phyloP scores from a whole-genome alignment of 2,797 vertebrate species.

The Phoeniculus purpureus region DNA sequence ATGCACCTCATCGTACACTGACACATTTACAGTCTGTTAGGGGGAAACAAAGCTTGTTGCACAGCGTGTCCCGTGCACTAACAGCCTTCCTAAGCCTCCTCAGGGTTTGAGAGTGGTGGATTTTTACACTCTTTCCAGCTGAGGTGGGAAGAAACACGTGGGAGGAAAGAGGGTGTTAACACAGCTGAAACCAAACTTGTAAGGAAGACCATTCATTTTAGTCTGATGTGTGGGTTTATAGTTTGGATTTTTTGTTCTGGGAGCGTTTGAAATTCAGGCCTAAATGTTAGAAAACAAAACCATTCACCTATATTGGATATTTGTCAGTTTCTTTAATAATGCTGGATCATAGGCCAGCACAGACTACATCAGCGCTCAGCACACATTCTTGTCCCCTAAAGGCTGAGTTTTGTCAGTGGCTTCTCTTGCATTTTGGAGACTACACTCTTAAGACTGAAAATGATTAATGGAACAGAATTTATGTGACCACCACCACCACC shows the following conservation, averaged over 20 bases:
- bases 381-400: background rate
- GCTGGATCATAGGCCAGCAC: background rate
- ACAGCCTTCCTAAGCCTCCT: background rate
- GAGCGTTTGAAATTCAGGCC: background rate
- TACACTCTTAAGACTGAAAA: background rate
- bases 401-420: background rate
- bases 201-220: background rate
- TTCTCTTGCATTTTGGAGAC: background rate
- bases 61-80: background rate
- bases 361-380: background rate
- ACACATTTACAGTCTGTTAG: background rate
- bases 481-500: background rate
- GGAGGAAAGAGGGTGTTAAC: background rate
- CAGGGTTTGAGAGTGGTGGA: background rate
- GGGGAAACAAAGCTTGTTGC: background rate
- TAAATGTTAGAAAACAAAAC: background rate
- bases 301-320: background rate
- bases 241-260: background rate
- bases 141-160: background rate
- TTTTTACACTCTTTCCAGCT: conserved; percentile 9
- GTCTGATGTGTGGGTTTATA: background rate
- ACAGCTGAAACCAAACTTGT: background rate
- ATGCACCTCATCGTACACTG: background rate
- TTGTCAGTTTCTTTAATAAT: background rate
- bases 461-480: background rate